phyloP scores from a whole-genome alignment of 2,888 invertebrate genomes.

The Salticus scenicus region DNA sequence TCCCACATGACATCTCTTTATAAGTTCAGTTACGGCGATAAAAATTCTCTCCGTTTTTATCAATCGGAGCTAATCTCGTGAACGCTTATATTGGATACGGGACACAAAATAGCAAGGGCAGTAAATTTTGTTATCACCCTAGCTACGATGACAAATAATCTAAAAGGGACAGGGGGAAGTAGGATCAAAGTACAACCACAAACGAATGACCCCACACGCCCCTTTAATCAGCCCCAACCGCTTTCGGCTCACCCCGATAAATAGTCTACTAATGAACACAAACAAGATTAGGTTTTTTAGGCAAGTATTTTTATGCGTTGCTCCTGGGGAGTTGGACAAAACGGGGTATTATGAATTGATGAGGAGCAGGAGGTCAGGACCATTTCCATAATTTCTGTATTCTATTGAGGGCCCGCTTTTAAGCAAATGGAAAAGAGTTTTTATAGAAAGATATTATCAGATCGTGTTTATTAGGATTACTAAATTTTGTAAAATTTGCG shows the following conservation, averaged over 20 bases:
- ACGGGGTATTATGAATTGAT: conserved; percentile 48
- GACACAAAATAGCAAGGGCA: conserved; percentile 5
- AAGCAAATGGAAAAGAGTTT: background rate
- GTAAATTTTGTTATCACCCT: conserved; percentile 27
- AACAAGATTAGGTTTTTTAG: conserved; percentile 64
- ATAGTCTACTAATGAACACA: conserved; percentile 61
- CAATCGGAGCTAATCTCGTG: conserved; percentile 40
- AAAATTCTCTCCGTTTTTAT: background rate
- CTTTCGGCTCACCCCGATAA: conserved; percentile 48
- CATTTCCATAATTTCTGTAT: conserved; percentile 55
- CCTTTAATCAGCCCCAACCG: conserved; percentile 62
- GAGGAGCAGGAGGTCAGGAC: conserved; percentile 40
- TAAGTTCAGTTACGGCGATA: background rate
- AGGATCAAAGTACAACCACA: conserved; percentile 52
- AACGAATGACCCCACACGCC: conserved; percentile 36
- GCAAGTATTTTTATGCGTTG: conserved; percentile 34
- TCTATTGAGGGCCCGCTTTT: background rate
- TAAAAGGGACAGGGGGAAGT: conserved; percentile 17
- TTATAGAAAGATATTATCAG: background rate
- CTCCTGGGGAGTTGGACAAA: conserved; percentile 27
- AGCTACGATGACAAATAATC: conserved; percentile 23
- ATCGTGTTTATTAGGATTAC: conserved; percentile 5
- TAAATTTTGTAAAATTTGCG: background rate
- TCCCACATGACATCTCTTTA: conserved; percentile 6
- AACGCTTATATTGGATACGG: conserved; percentile 20